Conservation (phyloP, 2,797 vertebrate species). For the Paedocypris micromegethes region DNA sequence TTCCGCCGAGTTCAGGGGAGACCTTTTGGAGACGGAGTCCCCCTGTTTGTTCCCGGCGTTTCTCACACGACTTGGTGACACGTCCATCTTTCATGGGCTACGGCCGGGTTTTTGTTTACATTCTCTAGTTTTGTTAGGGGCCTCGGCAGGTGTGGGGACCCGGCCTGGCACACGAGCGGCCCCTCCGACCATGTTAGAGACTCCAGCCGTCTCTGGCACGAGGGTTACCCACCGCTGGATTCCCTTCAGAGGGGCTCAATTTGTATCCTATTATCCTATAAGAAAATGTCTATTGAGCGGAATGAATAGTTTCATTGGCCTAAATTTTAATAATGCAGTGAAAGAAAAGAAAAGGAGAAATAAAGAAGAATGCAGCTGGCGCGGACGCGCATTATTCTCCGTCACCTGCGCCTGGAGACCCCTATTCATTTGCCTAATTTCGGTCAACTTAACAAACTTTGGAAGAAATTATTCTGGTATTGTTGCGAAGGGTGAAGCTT, state of each 20-base stretch:
- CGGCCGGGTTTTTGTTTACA: constrained; percentile 59
- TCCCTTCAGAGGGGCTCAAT: constrained; percentile 97
- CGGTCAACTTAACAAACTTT: constrained; percentile 99
- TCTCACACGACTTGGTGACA: constrained; percentile 99
- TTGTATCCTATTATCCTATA: constrained; percentile 99
- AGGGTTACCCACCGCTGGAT: constrained; percentile 84
- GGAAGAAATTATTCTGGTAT: constrained; percentile 98
- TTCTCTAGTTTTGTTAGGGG: constrained; percentile 74
- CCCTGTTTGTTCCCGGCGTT: constrained; percentile 92
- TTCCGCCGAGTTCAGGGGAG: constrained; percentile 98
- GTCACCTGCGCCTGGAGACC: constrained; percentile 98
- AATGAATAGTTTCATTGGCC: constrained; percentile 98
- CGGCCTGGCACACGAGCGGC: constrained; percentile 89
- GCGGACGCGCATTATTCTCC: constrained; percentile 90
- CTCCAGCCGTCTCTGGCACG: constrained; percentile 91
- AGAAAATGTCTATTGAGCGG: constrained; percentile 99
- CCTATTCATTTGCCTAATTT: constrained; percentile 99
- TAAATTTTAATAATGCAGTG: constrained; percentile 97
- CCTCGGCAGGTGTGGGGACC: constrained; percentile 91
- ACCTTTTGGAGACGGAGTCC: constrained; percentile 90
- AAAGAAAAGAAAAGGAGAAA: constrained; percentile 81
- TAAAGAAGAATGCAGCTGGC: constrained; percentile 98
- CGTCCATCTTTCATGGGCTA: constrained; percentile 85
- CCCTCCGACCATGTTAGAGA: constrained; percentile 67
- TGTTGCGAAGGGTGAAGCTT: constrained; percentile 97